phyloP scores from a whole-genome alignment of 53 echinoderm and acorn worm species.

The Holothuria leucospilota region DNA sequence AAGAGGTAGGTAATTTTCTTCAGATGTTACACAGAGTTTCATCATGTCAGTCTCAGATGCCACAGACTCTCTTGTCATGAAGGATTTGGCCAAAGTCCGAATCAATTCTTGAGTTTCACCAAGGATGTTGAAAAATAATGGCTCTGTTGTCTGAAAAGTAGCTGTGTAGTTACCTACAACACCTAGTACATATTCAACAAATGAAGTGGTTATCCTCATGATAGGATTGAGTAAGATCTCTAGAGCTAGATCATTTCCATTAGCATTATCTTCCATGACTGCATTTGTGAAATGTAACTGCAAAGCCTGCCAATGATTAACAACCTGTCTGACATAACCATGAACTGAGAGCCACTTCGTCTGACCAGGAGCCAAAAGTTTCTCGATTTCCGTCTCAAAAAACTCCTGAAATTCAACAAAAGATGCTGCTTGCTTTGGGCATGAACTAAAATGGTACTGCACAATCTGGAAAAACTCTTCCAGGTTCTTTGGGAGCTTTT shows the following conservation, averaged over 20 bases:
- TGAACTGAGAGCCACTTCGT: conserved; percentile 26
- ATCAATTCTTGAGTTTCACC: not conserved
- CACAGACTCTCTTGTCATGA: conserved; percentile 27
- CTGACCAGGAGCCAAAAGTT: conserved; percentile 5
- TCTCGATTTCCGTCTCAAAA: not conserved
- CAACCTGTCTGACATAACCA: not conserved
- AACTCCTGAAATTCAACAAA: conserved; percentile 22
- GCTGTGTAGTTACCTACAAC: not conserved
- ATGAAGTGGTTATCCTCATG: conserved; percentile 10
- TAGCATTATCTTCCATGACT: conserved; percentile 10
- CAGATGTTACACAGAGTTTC: conserved; percentile 1
- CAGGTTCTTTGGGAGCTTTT: conserved; percentile 1
- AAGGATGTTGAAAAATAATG: conserved; percentile 3
- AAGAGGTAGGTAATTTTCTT: conserved; percentile 1
- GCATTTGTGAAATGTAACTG: conserved; percentile 32
- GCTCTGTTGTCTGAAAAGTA: conserved; percentile 8
- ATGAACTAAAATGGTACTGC: conserved; percentile 1
- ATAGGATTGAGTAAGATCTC: conserved; percentile 17
- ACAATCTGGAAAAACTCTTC: conserved; percentile 22
- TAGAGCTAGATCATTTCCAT: conserved; percentile 11
- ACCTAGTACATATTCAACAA: conserved; percentile 22
- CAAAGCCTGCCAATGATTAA: conserved; percentile 4
- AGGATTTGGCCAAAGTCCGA: conserved; percentile 19
- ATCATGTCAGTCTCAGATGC: not conserved
- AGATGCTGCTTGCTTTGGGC: not conserved